These are phyloP conservation scores for Cheilinus undulatus DNA, from an alignment of 2,113 vertebrate species.

Conservation along the genomic window DNA sequence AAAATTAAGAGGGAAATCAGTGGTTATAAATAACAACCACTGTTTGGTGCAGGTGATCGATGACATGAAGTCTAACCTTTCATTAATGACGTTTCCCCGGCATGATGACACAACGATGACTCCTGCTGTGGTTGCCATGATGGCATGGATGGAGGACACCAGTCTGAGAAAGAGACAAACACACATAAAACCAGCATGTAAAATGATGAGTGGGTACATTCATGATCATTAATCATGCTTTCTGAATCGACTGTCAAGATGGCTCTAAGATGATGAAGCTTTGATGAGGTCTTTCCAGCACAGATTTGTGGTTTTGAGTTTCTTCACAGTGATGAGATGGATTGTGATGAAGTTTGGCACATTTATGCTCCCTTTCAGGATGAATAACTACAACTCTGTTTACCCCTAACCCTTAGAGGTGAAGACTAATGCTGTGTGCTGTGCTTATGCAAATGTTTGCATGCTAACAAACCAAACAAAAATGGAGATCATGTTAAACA, in stretches of 20 bases:
- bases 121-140: constrained; percentile 90
- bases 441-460: too few relatives aligned
- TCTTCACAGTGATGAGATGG: neutral
- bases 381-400: too few relatives aligned
- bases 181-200: constrained; percentile 2
- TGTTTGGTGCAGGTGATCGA: neutral
- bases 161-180: constrained; percentile 81
- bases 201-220: neutral
- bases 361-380: neutral
- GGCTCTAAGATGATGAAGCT: neutral
- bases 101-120: constrained; percentile 86
- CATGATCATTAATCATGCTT: neutral
- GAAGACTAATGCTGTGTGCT: too few relatives aligned
- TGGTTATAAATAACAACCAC: neutral
- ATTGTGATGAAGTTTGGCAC: neutral
- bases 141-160: constrained; percentile 93
- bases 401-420: too few relatives aligned
- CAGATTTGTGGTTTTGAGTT: too few relatives aligned
- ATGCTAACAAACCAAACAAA: neutral
- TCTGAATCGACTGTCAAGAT: neutral
- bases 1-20: neutral
- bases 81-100: constrained; percentile 84
- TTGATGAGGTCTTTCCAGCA: too few relatives aligned
- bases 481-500: neutral
- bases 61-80: constrained; percentile 85